A percentile compares a stretch with the other conserved stretches of the same genome.
Evolutionary conservation across 2,797 vertebrate genomes (phyloP).

Genomic region (Danio jaintianensis): DNA sequence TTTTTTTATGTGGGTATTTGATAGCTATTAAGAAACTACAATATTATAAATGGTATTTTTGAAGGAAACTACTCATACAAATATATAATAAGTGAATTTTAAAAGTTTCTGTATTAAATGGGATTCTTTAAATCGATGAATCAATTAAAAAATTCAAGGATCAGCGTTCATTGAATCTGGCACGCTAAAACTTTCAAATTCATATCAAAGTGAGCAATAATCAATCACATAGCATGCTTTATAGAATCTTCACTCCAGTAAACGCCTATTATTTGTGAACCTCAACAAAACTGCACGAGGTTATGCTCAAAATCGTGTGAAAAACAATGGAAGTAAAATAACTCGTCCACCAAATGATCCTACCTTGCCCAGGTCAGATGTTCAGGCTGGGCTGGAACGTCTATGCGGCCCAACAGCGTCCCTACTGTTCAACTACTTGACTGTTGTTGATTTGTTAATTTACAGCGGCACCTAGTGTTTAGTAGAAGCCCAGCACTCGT

Average conservation of each 20-base stretch:
- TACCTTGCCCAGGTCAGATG: not conserved
- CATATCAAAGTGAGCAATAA: no score
- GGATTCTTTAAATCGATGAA: no score
- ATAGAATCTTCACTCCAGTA: not conserved
- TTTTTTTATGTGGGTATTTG: no score
- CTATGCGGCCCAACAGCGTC: not conserved
- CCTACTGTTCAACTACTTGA: not conserved
- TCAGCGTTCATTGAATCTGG: no score
- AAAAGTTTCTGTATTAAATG: no score
- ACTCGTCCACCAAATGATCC: not conserved
- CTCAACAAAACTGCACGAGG: not conserved
- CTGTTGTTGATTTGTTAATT: slow-evolving; percentile 47
- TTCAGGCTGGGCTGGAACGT: not conserved
- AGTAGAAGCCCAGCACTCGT: slow-evolving; percentile 10
- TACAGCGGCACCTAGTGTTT: slow-evolving; percentile 60
- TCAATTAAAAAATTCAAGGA: no score
- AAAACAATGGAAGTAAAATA: not conserved
- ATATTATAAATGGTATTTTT: no score
- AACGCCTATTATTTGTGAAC: not conserved
- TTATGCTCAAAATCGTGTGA: not conserved
- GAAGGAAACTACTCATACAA: no score
- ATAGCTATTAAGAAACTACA: no score
- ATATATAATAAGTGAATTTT: no score
- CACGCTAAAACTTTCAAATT: not conserved
- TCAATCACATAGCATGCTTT: no score